Percentiles rank a stretch among this genome's conserved stretches.
These are phyloP conservation scores for Brienomyrus longianalis DNA, from an alignment of 2,113 vertebrate genomes.

Conservation along the genomic window DNA sequence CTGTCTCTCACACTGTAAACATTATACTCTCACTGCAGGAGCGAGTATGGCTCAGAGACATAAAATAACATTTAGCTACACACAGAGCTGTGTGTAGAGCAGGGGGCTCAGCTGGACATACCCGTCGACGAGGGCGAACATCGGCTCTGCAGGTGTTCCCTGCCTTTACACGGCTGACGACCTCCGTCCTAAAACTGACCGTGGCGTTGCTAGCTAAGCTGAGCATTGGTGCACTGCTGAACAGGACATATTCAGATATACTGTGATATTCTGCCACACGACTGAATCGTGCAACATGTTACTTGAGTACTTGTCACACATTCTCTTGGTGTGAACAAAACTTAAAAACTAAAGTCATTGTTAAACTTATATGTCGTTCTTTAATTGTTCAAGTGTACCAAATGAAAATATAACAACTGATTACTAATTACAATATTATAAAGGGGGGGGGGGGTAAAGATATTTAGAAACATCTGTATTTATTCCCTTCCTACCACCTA, in stretches of 20 bases:
- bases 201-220: not conserved
- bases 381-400: not conserved
- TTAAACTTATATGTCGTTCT: not conserved
- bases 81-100: not conserved
- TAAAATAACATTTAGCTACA: not conserved
- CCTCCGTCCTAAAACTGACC: not conserved
- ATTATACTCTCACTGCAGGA: not conserved
- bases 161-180: not conserved
- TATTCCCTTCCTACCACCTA: not conserved
- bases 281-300: not conserved
- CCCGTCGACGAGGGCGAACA: not conserved
- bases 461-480: not conserved
- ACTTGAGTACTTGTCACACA: not conserved
- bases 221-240: not conserved
- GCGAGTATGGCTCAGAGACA: not conserved
- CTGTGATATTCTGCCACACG: not conserved
- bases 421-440: not conserved
- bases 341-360: not conserved
- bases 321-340: not conserved
- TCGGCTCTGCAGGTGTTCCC: not conserved
- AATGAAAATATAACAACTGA: not conserved
- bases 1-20: not conserved
- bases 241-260: not conserved
- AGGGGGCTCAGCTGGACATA: not conserved
- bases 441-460: not conserved